Evolutionary conservation across 2,888 invertebrate genomes (phyloP), one percentile per base, ranked within the genome.

Genomic region (Camponotus fellah): DNA sequence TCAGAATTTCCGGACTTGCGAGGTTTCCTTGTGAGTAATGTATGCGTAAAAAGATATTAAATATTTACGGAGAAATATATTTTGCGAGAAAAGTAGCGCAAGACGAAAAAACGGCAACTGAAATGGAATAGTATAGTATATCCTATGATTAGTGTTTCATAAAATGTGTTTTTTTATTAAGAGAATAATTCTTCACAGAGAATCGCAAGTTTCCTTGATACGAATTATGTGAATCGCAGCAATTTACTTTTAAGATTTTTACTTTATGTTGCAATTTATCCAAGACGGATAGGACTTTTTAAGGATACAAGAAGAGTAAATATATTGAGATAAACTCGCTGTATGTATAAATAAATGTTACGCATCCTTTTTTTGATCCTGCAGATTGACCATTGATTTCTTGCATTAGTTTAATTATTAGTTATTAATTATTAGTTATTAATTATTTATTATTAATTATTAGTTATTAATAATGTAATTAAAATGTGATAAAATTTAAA

Each of bases 191-290:
- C 14, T 43, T 40, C 65, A 46, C 34, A 53, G n/a, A 66, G 46
- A 69, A 69, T 53, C 68, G 34, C 49, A 17, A 6, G 4, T 69
- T 53, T 53, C 12, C 53, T 69, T 69, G 46, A 69, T 49, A 46
- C n/a, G 4, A 53, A 69, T 69, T 46, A 26, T 34, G 9, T 6
- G n/a, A 14, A 9, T 10, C 12, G 6, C 34, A 69, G n/a, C 37
- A 32, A 46, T 34, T 68, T 53, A 60, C 17, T 5, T 64, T 32
- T 68, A 43, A 58, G 5, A 77, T 17, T 32, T 32, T 79, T 32
- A 58, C 2, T 68, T 43, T 43, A 65, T 17, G 17, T 34, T 43
- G 26, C 10, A 5, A 14, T 32, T 69, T 2, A 46, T 3, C 12
- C 8, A 58, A 58, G 10, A 34, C 3, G 10, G 5, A 43, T 14